Evolutionary conservation across 2,888 invertebrate genomes (phyloP).

Genomic region (Ischnura elegans): DNA sequence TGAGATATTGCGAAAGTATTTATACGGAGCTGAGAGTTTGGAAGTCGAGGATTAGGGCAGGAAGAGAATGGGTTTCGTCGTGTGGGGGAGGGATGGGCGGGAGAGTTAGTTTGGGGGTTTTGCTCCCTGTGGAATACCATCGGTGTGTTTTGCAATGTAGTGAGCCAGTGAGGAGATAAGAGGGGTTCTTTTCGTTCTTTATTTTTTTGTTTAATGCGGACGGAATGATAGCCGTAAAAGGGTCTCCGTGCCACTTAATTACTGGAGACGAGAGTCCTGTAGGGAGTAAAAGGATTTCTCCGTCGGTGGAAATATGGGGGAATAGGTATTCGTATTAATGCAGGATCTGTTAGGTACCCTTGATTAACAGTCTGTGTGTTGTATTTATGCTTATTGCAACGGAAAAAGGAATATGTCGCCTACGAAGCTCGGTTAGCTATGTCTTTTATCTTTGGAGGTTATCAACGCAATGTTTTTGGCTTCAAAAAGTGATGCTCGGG

Average conservation of each 20-base stretch:
- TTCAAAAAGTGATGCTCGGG: neutral
- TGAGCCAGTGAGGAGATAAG: constrained; percentile 47
- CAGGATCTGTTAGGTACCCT: neutral
- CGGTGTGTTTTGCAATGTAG: constrained; percentile 35
- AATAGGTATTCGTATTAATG: constrained; percentile 12
- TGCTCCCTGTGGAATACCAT: constrained; percentile 12
- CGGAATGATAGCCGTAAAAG: constrained; percentile 54
- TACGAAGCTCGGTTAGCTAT: neutral
- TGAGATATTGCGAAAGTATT: constrained; percentile 62
- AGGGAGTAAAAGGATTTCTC: constrained; percentile 30
- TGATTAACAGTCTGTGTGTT: constrained; percentile 27
- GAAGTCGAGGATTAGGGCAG: constrained; percentile 47
- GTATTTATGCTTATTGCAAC: neutral
- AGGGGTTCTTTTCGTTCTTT: constrained; percentile 33
- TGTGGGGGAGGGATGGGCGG: neutral
- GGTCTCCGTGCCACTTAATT: constrained; percentile 50
- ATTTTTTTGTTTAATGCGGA: constrained; percentile 38
- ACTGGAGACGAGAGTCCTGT: constrained; percentile 43
- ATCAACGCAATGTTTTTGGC: neutral
- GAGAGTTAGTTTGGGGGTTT: neutral
- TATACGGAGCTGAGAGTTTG: constrained; percentile 55
- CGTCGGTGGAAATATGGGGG: constrained; percentile 21
- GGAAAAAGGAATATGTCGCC: neutral
- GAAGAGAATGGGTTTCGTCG: constrained; percentile 29
- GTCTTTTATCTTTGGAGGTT: neutral